Conservation (phyloP, 92 coral and sea anemone genomes). For the Phenganax marumi region DNA sequence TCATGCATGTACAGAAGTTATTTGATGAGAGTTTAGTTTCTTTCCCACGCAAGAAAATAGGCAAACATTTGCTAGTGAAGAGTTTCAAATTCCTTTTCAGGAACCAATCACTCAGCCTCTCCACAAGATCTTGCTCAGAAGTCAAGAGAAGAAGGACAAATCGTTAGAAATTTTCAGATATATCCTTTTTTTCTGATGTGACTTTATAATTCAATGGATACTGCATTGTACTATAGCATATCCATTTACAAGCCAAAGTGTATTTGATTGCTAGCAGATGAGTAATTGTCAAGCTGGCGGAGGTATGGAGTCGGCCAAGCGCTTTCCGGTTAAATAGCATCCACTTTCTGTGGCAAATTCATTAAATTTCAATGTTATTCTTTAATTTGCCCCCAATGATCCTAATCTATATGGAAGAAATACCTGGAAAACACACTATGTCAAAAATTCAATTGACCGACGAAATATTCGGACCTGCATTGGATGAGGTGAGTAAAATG, state of each 20-base stretch:
- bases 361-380: background rate
- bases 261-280: no score
- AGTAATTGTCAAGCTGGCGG: background rate
- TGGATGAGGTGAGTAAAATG: conserved; percentile 26
- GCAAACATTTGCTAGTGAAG: background rate
- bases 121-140: conserved; percentile 41
- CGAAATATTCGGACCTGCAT: conserved; percentile 43
- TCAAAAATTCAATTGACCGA: conserved; percentile 35
- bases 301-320: background rate
- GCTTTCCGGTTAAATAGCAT: no score
- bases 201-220: background rate
- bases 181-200: conserved; percentile 17
- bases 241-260: no score
- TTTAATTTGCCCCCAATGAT: conserved; percentile 22
- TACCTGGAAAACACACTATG: conserved; percentile 24
- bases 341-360: background rate
- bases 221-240: no score
- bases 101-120: conserved; percentile 31
- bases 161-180: conserved; percentile 21
- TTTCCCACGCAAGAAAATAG: background rate
- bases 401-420: conserved; percentile 30
- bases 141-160: conserved; percentile 33
- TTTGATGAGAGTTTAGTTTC: no score
- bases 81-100: background rate
- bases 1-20: background rate